A percentile compares a stretch with the other conserved stretches of the same genome.
Conservation (phyloP, 2,888 invertebrate genomes). For the Hypomecis punctinalis region DNA sequence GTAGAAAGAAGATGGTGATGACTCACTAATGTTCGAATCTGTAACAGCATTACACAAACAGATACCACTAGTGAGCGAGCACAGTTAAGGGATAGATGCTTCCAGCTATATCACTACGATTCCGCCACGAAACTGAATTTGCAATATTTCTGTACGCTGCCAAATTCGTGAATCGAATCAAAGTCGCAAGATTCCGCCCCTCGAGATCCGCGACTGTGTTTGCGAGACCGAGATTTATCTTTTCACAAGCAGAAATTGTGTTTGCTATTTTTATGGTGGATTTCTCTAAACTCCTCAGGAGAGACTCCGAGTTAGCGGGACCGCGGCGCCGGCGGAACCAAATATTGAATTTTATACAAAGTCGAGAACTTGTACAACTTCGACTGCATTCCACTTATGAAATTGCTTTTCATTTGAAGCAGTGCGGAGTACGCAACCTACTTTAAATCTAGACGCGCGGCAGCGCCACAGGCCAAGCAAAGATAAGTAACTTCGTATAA, state of each 20-base stretch:
- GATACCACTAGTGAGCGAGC: too few relatives aligned
- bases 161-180: slow-evolving; percentile 75
- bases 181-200: slow-evolving; percentile 67
- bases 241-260: slow-evolving; percentile 70
- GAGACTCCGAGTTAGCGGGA: slow-evolving; percentile 54
- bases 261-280: slow-evolving; percentile 71
- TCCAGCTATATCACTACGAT: slow-evolving; percentile 38
- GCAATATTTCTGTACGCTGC: slow-evolving; percentile 66
- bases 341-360: slow-evolving; percentile 70
- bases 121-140: slow-evolving; percentile 59
- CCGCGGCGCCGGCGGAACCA: slow-evolving; percentile 42
- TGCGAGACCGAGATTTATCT: slow-evolving; percentile 68
- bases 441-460: slow-evolving; percentile 19
- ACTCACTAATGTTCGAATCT: too few relatives aligned
- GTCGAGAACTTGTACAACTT: slow-evolving; percentile 52
- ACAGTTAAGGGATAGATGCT: background rate
- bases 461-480: too few relatives aligned
- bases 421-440: slow-evolving; percentile 29
- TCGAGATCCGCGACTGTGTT: slow-evolving; percentile 59
- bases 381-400: slow-evolving; percentile 59
- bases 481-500: too few relatives aligned
- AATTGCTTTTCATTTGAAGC: slow-evolving; percentile 60
- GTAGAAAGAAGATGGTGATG: too few relatives aligned
- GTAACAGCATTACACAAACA: too few relatives aligned
- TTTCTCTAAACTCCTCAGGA: slow-evolving; percentile 60